A percentile compares a stretch with the other conserved stretches of the same genome.
These are phyloP conservation scores for Chaetops frenatus DNA, from an alignment of 2,113 vertebrate species.

Conservation along the genomic window DNA sequence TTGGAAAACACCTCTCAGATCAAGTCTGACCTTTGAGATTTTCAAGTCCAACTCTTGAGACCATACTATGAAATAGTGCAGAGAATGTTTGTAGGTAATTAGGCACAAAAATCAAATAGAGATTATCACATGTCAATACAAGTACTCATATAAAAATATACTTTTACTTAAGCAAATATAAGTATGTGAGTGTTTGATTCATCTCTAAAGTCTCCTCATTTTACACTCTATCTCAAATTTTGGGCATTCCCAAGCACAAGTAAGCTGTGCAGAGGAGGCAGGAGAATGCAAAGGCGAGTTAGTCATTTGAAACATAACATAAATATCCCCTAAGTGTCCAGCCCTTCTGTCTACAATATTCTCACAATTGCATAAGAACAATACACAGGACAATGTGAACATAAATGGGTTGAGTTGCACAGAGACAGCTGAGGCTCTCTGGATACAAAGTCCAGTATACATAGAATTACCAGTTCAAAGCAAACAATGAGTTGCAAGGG, in stretches of 20 bases:
- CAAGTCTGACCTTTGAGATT: background rate
- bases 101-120: background rate
- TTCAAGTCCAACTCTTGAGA: background rate
- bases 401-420: background rate
- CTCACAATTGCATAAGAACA: background rate
- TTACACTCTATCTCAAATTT: background rate
- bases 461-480: background rate
- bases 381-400: rapidly evolving
- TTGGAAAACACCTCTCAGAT: background rate
- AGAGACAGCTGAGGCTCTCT: background rate
- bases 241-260: background rate
- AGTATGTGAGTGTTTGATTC: background rate
- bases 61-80: rapidly evolving
- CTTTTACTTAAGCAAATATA: background rate
- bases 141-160: background rate
- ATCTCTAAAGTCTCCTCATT: background rate
- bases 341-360: background rate
- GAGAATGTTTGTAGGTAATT: background rate
- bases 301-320: background rate
- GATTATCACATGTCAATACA: rapidly evolving
- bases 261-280: background rate
- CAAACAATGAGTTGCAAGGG: background rate
- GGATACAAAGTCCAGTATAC: background rate
- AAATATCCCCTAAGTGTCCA: background rate
- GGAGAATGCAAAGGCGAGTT: background rate